Evolutionary conservation across 1,140 invertebrate species (phyloP), one percentile per base, ranked within the genome.

Genomic region (Reticulitermes speratus): DNA sequence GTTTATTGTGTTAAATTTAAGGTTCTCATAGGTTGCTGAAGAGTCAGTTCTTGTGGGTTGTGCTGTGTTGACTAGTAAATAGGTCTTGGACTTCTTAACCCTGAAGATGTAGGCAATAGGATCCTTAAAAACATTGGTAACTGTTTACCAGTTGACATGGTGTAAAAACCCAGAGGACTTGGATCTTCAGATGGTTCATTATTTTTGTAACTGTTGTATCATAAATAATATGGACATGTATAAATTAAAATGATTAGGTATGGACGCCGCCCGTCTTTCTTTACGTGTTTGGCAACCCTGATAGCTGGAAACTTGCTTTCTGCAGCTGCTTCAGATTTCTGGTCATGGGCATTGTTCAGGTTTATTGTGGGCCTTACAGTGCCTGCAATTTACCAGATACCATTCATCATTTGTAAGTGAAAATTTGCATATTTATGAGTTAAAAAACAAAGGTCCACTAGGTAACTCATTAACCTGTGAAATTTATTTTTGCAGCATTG

Each of bases 311-410:
- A 96, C 85, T 90, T 97, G 87, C 91, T 96, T 87, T 96, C 96
- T 19, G 95, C 95, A 6, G 92, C 95, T 82, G 94, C 96, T 52
- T 93, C 93, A 83, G 93, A 95, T 89, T 97, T 97, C 90, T 96
- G 95, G 94, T 94, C 93, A 82, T 98, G 97, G 96, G 94, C 96
- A 0, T 91, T 93, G 3, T 95, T 95, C 88, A 92, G 96, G 88
- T 92, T 95, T 23, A 92, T 98, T 84, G 96, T 97, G 11, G 97
- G 97, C 30, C 90, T 97, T 2, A 97, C 97, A 1, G 97, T 98
- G 88, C 97, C 97, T 19, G 97, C 97, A 9, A 95, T 98, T n/a
- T 98, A 98, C 91, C 97, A 98, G 92, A 97, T 98, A 90, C 97
- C 97, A 9, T 98, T 98, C 89, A 98, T 98, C 87, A 97, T 98